Conservation (phyloP, 1,140 invertebrate species). For the roundworm (Caenorhabditis elegans) region DNA sequence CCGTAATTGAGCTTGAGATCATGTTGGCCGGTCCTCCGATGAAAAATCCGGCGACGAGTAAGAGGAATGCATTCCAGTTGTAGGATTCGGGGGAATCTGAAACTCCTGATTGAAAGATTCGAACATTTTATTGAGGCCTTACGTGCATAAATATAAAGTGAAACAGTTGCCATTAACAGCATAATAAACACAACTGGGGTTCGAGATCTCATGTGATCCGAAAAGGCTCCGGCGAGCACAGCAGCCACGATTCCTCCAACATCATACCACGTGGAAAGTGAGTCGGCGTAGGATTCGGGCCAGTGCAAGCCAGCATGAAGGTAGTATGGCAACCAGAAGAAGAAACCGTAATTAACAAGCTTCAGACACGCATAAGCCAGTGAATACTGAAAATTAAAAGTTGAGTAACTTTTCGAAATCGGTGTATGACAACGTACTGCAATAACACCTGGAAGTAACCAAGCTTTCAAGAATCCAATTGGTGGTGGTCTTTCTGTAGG, state of each 20-base stretch:
- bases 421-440: conserved; percentile 56
- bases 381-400: conserved; percentile 67
- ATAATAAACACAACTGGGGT: conserved; percentile 70
- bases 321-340: conserved; percentile 72
- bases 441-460: conserved; percentile 69
- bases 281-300: conserved; percentile 68
- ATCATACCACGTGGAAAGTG: conserved; percentile 70
- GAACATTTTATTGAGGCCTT: background rate
- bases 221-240: conserved; percentile 59
- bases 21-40: conserved; percentile 69
- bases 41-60: conserved; percentile 68
- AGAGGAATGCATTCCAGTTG: conserved; percentile 66
- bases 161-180: conserved; percentile 66
- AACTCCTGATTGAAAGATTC: background rate
- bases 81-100: conserved; percentile 33
- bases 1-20: conserved; percentile 69
- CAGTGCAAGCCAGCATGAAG: conserved; percentile 64
- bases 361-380: conserved; percentile 70
- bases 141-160: conserved; percentile 44
- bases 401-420: background rate
- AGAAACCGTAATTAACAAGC: conserved; percentile 71
- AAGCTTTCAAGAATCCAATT: conserved; percentile 66
- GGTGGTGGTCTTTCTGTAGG: conserved; percentile 25
- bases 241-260: conserved; percentile 69
- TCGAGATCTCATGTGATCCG: conserved; percentile 42